These are phyloP conservation scores for Macrosteles quadrilineatus DNA, from an alignment of 1,140 invertebrate species.

Conservation along the genomic window DNA sequence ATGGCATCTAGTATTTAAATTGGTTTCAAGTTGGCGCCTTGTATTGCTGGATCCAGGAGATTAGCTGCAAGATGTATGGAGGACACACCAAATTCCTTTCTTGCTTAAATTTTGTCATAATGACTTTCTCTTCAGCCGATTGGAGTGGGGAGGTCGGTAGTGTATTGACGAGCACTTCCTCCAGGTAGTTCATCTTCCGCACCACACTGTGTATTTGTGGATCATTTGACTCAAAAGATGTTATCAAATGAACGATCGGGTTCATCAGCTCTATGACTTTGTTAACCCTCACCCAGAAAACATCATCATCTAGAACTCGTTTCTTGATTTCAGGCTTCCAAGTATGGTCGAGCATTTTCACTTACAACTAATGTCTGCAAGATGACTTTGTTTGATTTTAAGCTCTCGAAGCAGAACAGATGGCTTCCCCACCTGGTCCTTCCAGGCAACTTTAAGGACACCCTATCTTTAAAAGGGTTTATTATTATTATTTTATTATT, in stretches of 20 bases:
- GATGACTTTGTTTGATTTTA: constrained; percentile 24
- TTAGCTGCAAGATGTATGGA: constrained; percentile 14
- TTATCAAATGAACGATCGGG: constrained; percentile 31
- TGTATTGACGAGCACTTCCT: neutral
- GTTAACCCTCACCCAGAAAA: constrained; percentile 31
- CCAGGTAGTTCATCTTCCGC: constrained; percentile 12
- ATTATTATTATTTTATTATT: too few species aligned
- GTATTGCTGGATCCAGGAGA: constrained; percentile 1
- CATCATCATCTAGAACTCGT: constrained; percentile 29
- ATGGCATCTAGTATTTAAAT: constrained; percentile 10
- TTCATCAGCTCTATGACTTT: constrained; percentile 29
- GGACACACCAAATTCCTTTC: constrained; percentile 3
- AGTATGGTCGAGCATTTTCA: constrained; percentile 5
- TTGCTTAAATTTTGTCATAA: constrained; percentile 9
- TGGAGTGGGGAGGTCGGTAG: constrained; percentile 27
- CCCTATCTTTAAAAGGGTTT: constrained; percentile 15
- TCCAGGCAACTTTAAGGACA: constrained; percentile 28
- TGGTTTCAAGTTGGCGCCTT: neutral
- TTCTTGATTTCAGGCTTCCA: constrained; percentile 1
- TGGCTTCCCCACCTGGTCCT: constrained; percentile 32
- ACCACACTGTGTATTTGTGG: constrained; percentile 14
- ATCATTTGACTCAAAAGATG: constrained; percentile 25
- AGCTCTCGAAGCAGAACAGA: constrained; percentile 21
- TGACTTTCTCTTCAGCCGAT: constrained; percentile 14
- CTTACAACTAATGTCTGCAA: constrained; percentile 27